phyloP scores from a whole-genome alignment of 1,140 invertebrate species.

The Papilio xuthus region DNA sequence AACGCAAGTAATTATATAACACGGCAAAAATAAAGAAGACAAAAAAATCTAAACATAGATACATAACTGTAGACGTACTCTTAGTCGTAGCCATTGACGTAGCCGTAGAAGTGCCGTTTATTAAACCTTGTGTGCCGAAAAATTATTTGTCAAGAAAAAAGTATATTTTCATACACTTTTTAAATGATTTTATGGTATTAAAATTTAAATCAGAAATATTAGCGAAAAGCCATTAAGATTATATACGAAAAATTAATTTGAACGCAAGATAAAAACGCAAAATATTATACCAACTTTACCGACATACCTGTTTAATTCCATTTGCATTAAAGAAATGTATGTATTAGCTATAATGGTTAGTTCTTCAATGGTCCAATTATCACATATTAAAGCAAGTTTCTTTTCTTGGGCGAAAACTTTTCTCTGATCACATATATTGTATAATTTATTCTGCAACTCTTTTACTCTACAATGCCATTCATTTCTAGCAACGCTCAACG shows the following conservation, averaged over 20 bases:
- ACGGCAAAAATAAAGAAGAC: no score
- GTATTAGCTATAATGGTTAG: slow-evolving; percentile 80
- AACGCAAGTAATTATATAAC: no score
- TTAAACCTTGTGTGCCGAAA: no score
- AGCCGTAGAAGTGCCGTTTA: no score
- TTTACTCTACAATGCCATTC: slow-evolving; percentile 77
- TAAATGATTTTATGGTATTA: no score
- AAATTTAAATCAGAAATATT: slow-evolving; percentile 1
- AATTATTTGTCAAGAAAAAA: no score
- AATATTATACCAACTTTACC: background rate
- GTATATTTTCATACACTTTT: no score
- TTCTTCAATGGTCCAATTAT: slow-evolving; percentile 81
- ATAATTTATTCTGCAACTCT: slow-evolving; percentile 66
- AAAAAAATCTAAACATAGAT: no score
- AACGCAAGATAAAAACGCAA: background rate
- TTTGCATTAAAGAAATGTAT: slow-evolving; percentile 81
- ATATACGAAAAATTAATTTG: no score
- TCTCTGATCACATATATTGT: slow-evolving; percentile 81
- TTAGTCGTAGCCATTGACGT: no score
- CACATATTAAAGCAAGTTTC: slow-evolving; percentile 72
- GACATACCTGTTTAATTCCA: slow-evolving; percentile 81
- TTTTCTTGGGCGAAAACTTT: slow-evolving; percentile 80
- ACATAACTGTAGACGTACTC: no score
- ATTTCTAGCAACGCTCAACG: slow-evolving; percentile 75
- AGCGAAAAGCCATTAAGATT: no score